Conservation (phyloP, 2,797 vertebrate genomes). For the Helicolenus hilgendorfi region DNA sequence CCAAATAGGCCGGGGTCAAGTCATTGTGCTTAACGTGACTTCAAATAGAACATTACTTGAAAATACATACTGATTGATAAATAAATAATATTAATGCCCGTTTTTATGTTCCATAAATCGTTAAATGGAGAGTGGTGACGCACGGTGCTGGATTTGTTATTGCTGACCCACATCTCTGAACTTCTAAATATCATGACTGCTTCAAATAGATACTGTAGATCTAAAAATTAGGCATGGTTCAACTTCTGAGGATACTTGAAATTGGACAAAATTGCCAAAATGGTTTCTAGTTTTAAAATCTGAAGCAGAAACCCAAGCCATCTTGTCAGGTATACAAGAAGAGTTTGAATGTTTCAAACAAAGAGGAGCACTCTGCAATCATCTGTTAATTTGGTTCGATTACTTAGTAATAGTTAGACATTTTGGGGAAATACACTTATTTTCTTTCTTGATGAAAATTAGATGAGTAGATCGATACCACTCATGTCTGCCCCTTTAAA, state of each 20-base stretch:
- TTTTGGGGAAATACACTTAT: neutral
- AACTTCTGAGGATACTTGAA: neutral
- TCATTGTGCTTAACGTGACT: neutral
- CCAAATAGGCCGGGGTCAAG: slow-evolving; percentile 19
- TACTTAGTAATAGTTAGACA: neutral
- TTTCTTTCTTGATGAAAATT: neutral
- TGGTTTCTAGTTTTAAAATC: neutral
- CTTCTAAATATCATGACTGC: neutral
- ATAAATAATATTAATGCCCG: neutral
- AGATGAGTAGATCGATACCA: neutral
- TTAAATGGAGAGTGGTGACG: neutral
- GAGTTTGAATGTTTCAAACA: neutral
- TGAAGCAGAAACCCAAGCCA: neutral
- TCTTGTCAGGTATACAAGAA: neutral
- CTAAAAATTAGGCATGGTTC: neutral
- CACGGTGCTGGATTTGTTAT: neutral
- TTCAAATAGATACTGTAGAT: neutral
- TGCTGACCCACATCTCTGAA: neutral
- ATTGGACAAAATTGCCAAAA: neutral
- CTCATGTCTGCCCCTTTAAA: neutral
- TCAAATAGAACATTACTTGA: neutral
- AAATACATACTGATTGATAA: neutral
- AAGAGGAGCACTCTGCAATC: neutral
- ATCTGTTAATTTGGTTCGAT: neutral
- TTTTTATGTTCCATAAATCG: neutral